Evolutionary conservation across 2,113 vertebrate species (phyloP).

Genomic region (Colinus virginianus): DNA sequence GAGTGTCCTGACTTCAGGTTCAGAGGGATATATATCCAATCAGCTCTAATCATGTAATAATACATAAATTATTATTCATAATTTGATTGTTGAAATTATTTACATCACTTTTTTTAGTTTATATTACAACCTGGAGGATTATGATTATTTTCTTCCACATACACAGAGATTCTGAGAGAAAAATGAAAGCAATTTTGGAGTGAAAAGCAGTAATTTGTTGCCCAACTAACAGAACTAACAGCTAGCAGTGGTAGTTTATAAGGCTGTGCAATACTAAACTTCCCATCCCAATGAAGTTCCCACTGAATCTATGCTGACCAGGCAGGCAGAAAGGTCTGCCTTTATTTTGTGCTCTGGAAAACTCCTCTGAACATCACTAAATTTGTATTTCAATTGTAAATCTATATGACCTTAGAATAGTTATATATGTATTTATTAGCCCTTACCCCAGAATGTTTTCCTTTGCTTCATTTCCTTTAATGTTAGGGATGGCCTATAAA

Average conservation of each 20-base stretch:
- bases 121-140: not conserved
- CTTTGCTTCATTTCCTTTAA: not conserved
- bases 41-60: not conserved
- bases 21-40: not conserved
- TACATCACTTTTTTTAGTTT: not conserved
- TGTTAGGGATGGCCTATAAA: not conserved
- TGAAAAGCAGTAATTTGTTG: not conserved
- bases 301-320: not conserved
- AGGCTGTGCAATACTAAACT: not conserved
- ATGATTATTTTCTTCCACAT: not conserved
- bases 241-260: not conserved
- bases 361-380: not conserved
- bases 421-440: not conserved
- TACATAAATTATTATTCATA: not conserved
- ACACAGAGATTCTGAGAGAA: not conserved
- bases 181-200: not conserved
- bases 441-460: not conserved
- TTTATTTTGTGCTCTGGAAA: not conserved
- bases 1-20: not conserved
- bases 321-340: not conserved
- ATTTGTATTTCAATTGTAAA: not conserved
- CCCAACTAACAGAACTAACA: not conserved
- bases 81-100: not conserved
- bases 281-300: rapidly evolving
- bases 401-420: not conserved